Evolutionary conservation across 2,113 vertebrate genomes (phyloP).

Genomic region (Paralichthys olivaceus): DNA sequence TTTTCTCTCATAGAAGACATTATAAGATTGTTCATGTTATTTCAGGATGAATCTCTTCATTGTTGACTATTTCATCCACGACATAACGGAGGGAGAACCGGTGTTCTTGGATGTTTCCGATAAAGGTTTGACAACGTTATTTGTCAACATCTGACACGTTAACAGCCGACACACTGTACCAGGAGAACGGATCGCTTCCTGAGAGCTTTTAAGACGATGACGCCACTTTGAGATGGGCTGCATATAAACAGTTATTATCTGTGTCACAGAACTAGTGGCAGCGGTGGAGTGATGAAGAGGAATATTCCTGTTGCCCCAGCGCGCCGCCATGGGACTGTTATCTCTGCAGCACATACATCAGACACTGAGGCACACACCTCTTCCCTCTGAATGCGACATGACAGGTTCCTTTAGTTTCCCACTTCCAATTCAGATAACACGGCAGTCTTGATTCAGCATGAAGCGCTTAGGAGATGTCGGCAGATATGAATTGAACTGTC

Average conservation of each 20-base stretch:
- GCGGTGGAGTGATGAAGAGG: conserved; percentile 67
- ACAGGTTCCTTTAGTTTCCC: conserved; percentile 76
- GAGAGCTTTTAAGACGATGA: conserved; percentile 41
- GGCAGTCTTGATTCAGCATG: conserved; percentile 65
- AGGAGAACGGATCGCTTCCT: conserved; percentile 43
- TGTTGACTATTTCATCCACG: too few relatives aligned
- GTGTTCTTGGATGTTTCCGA: conserved; percentile 25
- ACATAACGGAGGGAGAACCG: not conserved
- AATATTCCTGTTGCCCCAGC: conserved; percentile 60
- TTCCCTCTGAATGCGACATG: conserved; percentile 76
- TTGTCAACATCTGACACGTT: not conserved
- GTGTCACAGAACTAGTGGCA: conserved; percentile 63
- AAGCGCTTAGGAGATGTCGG: conserved; percentile 77
- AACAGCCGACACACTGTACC: not conserved
- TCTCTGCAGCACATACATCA: conserved; percentile 77
- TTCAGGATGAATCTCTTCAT: too few relatives aligned
- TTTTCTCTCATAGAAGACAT: not conserved
- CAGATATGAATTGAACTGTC: conserved; percentile 80
- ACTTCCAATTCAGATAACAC: conserved; percentile 71
- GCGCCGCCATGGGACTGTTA: conserved; percentile 67
- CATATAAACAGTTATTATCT: conserved; percentile 68
- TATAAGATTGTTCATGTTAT: not conserved
- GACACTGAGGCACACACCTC: conserved; percentile 64
- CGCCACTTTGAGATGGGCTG: conserved; percentile 56
- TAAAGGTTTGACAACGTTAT: conserved; percentile 24